These are phyloP conservation scores for Merodon equestris DNA, from an alignment of 2,888 invertebrate species.

Conservation along the genomic window DNA sequence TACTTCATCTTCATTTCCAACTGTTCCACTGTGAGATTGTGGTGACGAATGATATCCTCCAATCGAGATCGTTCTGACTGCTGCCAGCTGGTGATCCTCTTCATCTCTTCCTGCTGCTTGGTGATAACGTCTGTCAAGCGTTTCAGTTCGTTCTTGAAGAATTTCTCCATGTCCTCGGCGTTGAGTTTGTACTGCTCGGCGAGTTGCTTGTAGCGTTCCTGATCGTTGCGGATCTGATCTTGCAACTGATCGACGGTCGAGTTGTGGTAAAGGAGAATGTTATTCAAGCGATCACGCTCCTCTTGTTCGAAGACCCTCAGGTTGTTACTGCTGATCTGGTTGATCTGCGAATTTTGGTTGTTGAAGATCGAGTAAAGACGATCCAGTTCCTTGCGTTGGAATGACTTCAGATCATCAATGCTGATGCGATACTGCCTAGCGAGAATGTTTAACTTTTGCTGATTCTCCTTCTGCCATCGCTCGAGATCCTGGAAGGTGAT, in stretches of 20 bases:
- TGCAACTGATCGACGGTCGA: conserved; percentile 74
- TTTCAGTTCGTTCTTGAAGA: conserved; percentile 74
- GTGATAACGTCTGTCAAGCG: conserved; percentile 74
- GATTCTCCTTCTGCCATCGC: conserved; percentile 76
- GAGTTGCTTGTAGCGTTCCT: conserved; percentile 73
- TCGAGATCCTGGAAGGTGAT: conserved; percentile 74
- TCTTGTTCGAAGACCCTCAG: conserved; percentile 70
- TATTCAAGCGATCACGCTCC: conserved; percentile 74
- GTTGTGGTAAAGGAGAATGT: conserved; percentile 75
- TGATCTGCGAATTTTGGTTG: conserved; percentile 73
- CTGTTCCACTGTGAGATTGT: conserved; percentile 75
- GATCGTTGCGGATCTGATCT: conserved; percentile 74
- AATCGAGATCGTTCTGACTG: conserved; percentile 74
- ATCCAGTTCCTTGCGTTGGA: conserved; percentile 75
- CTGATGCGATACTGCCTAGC: conserved; percentile 73
- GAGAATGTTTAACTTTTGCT: conserved; percentile 70
- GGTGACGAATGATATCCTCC: conserved; percentile 74
- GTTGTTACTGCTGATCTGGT: conserved; percentile 71
- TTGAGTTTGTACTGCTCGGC: conserved; percentile 75
- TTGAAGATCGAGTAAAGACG: conserved; percentile 74
- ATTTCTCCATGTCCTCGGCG: conserved; percentile 75
- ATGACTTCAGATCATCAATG: conserved; percentile 73
- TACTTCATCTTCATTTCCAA: conserved; percentile 73
- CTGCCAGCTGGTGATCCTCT: conserved; percentile 76
- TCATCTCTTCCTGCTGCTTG: conserved; percentile 75